Base-by-base conservation (phyloP, 1,140 invertebrate species). In the Pentalonia nigronervosa region DNA sequence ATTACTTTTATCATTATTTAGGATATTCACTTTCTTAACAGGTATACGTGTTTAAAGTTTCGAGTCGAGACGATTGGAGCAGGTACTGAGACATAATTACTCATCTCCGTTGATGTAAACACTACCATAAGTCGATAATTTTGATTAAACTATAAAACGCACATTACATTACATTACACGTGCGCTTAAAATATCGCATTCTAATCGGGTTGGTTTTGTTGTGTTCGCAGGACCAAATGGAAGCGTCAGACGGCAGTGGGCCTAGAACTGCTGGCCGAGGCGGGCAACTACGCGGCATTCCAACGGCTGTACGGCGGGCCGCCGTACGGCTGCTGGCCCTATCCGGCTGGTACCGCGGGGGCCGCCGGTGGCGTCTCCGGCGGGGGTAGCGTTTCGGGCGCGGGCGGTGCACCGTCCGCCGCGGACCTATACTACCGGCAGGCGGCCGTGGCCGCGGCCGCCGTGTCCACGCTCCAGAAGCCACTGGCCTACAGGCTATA, bases 181-280 rank as follows among this genome's bases (percentile, higher is more conserved):
- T 21, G 20, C 20, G 50, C 21, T 53, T 20, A 53, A 53, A 53
- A 53, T 53, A 53, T 53, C 9, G 9, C 50, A 53, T 83, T n/a
- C 83, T 86, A 83, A 83, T 17, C 7, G n/a, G 76, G 25, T 53
- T 7, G 36, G 8, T 93, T 17, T 88, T 17, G 23, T 76, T 93
- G 95, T 95, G 96, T 94, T 95, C 96, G 23, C 97, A 99, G 99
- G 96, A 99, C 99, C 94, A 99, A 99, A 96, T 99, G 99, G 99
- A 99, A 99, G 95, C 97, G 99, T 14, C 99, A 99, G 95, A 99
- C 99, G 7, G 98, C 99, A 0, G 99, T 99, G 0, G 99, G 99
- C 0, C 95, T 99, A 94, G 99, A 99, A 95, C 96, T 99, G 36
- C 95, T 99, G 92, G 98, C 98, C 0, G 99, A 99, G 95, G 98